A percentile compares a stretch with the other conserved stretches of the same genome.
These are phyloP conservation scores for Spea multiplicata DNA, from an alignment of 2,113 vertebrate genomes.

Conservation along the genomic window DNA sequence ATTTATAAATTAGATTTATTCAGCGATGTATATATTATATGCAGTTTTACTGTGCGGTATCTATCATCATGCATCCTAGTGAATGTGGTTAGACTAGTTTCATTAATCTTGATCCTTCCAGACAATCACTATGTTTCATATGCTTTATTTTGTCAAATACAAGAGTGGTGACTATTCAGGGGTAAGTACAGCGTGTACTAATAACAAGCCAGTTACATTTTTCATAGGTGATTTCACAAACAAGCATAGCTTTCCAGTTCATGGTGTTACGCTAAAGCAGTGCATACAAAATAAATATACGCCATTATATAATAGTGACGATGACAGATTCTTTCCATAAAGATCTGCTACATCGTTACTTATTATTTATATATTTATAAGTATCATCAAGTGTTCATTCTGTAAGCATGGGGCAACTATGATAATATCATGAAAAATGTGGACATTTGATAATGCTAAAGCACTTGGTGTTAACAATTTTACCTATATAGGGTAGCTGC, in stretches of 20 bases:
- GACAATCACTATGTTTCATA: slow-evolving; percentile 2
- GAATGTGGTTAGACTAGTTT: neutral
- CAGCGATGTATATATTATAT: too few relatives aligned
- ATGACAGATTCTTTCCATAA: neutral
- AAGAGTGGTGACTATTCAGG: neutral
- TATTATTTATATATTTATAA: neutral
- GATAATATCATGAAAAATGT: too few relatives aligned
- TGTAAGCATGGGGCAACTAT: neutral
- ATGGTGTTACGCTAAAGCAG: neutral
- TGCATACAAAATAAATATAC: slow-evolving; percentile 3
- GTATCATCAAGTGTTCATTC: neutral
- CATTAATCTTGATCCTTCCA: neutral
- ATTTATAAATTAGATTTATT: too few relatives aligned
- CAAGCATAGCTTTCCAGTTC: slow-evolving; percentile 8
- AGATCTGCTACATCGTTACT: neutral
- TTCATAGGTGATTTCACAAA: neutral
- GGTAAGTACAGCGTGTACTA: slow-evolving; percentile 26
- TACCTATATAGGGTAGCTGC: too few relatives aligned
- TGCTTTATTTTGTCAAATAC: neutral
- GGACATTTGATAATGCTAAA: too few relatives aligned
- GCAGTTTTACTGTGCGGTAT: too few relatives aligned
- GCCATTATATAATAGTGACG: slow-evolving; percentile 3
- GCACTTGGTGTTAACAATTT: too few relatives aligned
- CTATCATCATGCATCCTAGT: neutral
- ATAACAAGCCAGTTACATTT: slow-evolving; percentile 12